Base-by-base conservation (phyloP, 2,797 vertebrate genomes). In the Centropyge bicolor region DNA sequence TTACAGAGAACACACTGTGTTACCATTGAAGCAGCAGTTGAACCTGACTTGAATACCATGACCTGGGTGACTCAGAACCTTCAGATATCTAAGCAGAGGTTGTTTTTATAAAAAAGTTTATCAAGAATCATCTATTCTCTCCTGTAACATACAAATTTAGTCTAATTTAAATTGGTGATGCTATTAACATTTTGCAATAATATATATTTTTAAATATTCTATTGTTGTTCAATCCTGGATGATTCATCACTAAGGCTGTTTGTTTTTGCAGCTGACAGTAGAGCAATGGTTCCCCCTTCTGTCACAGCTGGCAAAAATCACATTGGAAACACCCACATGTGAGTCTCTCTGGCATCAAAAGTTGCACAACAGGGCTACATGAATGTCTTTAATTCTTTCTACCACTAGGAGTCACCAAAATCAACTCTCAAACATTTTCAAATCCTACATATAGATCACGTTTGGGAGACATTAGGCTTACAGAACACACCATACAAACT, bases 381-480 rank as follows among this genome's bases (percentile, higher is more conserved):
- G n/a, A n/a, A 31, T 31, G 27, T 31, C 27, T 31, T 31, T 31
- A 31, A 31, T 31, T 31, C 13, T 17, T 9, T 55, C 9, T 31
- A 9, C 61, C 79, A 71, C 71, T 43, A 70, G 52, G 51, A 17
- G 66, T 27, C 71, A 49, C 19, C 16, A 19, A 59, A 65, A 20
- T 63, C 41, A n/a, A 63, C n/a, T 16, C 24, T 10, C 59, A 20
- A 5, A 22, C 35, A 20, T 54, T 36, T 41, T 27, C 2, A 51
- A 17, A 22, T 40, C 8, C 6, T 13, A 49, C n/a, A 48, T 7
- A 45, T 2, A 13, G 9, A 14, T 36, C n/a, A 31, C 13, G 22
- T 22, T 24, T 22, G 9, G 24, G 24, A 5, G 2, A n/a, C 13
- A 10, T 49, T 52, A 16, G 20, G 4, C 19, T 8, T 43, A 45